Base-by-base conservation (phyloP, 2,797 vertebrate species). In the Allobates femoralis region DNA sequence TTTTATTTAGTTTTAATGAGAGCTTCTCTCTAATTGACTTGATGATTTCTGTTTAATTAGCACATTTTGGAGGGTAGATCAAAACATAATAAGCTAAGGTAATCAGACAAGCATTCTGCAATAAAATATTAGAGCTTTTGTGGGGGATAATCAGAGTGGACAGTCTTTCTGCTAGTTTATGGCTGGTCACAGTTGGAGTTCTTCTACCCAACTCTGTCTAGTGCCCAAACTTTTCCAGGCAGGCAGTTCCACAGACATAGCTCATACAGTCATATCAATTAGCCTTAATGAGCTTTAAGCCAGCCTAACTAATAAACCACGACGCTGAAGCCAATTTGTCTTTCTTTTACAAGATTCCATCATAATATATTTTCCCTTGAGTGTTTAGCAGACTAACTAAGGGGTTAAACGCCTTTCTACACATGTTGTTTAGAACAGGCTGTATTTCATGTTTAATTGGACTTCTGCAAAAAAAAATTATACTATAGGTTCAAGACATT, bases 1-100 rank as follows among this genome's bases (percentile, higher is more conserved):
- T 88, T 88, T 88, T 88, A 88, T 88, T 88, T 88, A 46, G 78
- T 83, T 91, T 93, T 94, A 92, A 94, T 93, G 92, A 93, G 89
- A 90, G 89, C 91, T 90, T 91, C 88, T 91, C 87, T 88, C 90
- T 92, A 93, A 94, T 91, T 93, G 92, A 94, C 93, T 93, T 92
- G 91, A 92, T 93, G 91, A 93, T 94, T 93, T 92, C 89, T 92
- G 91, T 92, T 93, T 94, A 94, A 94, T 94, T 94, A 94, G 93
- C 90, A 93, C 91, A 91, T 93, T 94, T 94, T 91, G 86, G 88
- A 91, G 86, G 88, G 92, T 89, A 92, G 90, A 92, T 94, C 91
- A 92, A 90, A 91, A 92, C 91, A 86, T 85, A 91, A 89, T 89
- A 91, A 89, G 90, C 90, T 93, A 93, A 94, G 90, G 92, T 90